phyloP scores from a whole-genome alignment of 2,113 vertebrate genomes.

The Geococcyx californianus region DNA sequence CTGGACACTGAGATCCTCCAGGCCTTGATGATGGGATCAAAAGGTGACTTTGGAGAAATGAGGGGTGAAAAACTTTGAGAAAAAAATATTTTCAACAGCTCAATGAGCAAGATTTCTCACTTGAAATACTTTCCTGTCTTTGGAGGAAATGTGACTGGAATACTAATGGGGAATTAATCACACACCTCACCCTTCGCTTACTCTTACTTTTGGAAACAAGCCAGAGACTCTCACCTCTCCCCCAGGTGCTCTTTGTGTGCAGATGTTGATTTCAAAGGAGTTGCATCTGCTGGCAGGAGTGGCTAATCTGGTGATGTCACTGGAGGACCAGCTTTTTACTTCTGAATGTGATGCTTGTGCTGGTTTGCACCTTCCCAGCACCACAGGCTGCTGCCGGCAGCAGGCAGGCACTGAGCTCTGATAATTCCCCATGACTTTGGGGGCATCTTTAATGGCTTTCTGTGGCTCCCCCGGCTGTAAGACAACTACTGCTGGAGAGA shows the following conservation, averaged over 20 bases:
- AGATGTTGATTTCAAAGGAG: not conserved
- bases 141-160: not conserved
- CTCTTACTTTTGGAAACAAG: not conserved
- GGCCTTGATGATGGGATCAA: not conserved
- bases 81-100: not conserved
- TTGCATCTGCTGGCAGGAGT: not conserved
- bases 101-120: not conserved
- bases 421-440: not conserved
- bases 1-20: not conserved
- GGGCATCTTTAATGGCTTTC: not conserved
- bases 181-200: not conserved
- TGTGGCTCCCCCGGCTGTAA: not conserved
- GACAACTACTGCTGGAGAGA: not conserved
- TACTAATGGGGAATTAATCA: not conserved
- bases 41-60: not conserved
- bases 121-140: not conserved
- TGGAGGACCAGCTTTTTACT: not conserved
- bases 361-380: not conserved
- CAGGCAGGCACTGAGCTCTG: not conserved
- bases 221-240: not conserved
- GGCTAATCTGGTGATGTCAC: not conserved
- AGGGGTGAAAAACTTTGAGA: not conserved
- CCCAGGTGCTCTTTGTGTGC: not conserved
- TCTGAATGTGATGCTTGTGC: not conserved
- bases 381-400: not conserved